Evolutionary conservation across 2,113 vertebrate genomes (phyloP), one percentile per base, ranked within the genome.

Genomic region (Pseudois nayaur): DNA sequence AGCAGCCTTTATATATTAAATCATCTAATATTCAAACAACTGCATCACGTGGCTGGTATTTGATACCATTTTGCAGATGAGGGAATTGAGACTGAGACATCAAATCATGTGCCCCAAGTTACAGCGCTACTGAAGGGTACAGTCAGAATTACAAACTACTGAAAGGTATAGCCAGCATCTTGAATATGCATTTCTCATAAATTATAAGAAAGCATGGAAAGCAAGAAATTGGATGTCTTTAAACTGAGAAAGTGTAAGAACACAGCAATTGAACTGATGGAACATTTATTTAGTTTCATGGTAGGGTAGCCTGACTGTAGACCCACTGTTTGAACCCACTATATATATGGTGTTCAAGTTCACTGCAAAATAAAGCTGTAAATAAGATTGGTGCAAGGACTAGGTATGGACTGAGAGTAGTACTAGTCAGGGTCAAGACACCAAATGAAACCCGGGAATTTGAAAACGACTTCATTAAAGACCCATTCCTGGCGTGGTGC

Each of bases 241-340:
- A 96, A 48, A 71, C 36, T 54, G 90, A 96, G 90, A 33, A 43
- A 84, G 52, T 95, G 64, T 64, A 87, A 91, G 45, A 91, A 45
- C 14, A 21, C 13, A 92, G 64, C 85, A 62, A 89, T 21, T n/a
- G 15, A 91, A 76, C 3, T 33, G n/a, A 62, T n/a, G 82, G 19
- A 62, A 43, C 29, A 83, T 97, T 85, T 81, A 27, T 96, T 98
- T 94, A 29, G 27, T 55, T 88, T 59, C 29, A 12, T 50, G 45
- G 57, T 67, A 36, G 94, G 23, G 62, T 57, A 48, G 19, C 3
- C 14, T 2, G 4, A 43, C 19, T 60, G 48, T 81, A 64, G 59
- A 71, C 21, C 12, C 45, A 36, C 25, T 43, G 29, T 83, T 40
- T 71, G 17, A 71, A n/a, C 15, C 14, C 45, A 27, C 4, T 7